A percentile compares a stretch with the other conserved stretches of the same genome.
Conservation (phyloP, 2,888 invertebrate species). For the Drosophila neonasuta region DNA sequence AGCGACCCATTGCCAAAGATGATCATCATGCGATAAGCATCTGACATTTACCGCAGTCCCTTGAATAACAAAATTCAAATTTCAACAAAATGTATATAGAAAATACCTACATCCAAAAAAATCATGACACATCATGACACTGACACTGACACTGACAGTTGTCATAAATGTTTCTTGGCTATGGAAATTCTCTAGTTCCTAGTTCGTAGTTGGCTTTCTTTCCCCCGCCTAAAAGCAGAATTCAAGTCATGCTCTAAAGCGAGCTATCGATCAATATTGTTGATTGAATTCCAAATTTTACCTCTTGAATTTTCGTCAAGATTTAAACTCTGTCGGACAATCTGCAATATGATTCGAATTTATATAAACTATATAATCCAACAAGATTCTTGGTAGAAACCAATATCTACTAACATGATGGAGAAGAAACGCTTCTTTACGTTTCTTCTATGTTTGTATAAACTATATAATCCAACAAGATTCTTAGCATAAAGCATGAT, state of each 20-base stretch:
- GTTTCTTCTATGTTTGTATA: no score
- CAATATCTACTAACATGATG: no score
- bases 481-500: no score
- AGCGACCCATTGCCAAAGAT: constrained; percentile 38
- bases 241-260: constrained; percentile 14
- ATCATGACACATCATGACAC: neutral
- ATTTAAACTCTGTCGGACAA: neutral
- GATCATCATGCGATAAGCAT: constrained; percentile 56
- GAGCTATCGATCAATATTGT: neutral
- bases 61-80: constrained; percentile 45
- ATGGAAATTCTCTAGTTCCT: constrained; percentile 6
- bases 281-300: neutral
- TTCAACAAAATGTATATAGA: neutral
- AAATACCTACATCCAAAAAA: neutral
- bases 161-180: constrained; percentile 3
- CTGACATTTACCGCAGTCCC: constrained; percentile 46
- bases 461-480: no score
- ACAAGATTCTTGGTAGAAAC: no score
- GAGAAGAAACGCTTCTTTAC: no score
- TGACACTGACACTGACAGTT: constrained; percentile 25
- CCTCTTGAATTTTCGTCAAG: neutral
- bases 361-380: no score
- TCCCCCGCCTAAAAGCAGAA: neutral
- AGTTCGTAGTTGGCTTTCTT: constrained; percentile 21
- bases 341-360: no score